phyloP scores from a whole-genome alignment of 2,113 vertebrate species.

The Acanthochromis polyacanthus region DNA sequence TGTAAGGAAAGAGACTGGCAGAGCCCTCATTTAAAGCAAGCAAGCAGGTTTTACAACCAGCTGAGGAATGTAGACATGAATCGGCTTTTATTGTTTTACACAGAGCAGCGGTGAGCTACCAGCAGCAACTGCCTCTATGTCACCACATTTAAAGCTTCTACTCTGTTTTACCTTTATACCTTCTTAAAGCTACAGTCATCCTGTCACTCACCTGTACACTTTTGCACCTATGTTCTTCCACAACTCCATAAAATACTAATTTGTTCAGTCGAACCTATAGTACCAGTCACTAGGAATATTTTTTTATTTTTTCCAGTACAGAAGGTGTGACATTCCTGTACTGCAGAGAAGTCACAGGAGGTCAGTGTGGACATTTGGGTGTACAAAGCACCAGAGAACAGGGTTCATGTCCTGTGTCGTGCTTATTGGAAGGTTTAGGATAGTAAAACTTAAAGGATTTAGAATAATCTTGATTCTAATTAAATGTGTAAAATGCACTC shows the following conservation, averaged over 20 bases:
- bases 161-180: constrained; percentile 10
- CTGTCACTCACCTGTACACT: not conserved
- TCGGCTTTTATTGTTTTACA: constrained; percentile 73
- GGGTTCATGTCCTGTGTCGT: not conserved
- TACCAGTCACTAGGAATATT: not conserved
- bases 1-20: constrained; percentile 55
- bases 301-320: not conserved
- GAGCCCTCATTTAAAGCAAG: constrained; percentile 53
- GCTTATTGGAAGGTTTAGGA: not conserved
- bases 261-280: not conserved
- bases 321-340: constrained; percentile 3
- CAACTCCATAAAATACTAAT: not conserved
- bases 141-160: constrained; percentile 16
- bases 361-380: not conserved
- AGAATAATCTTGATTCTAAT: not conserved
- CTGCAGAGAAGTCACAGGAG: not conserved
- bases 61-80: constrained; percentile 75
- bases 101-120: constrained; percentile 57
- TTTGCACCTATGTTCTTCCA: not conserved
- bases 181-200: not conserved
- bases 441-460: not conserved
- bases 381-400: not conserved
- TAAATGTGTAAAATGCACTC: not conserved
- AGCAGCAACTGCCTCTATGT: constrained; percentile 49
- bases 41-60: constrained; percentile 66